These are phyloP conservation scores for Acanthornis magna DNA, from an alignment of 2,797 vertebrate species.

Conservation along the genomic window DNA sequence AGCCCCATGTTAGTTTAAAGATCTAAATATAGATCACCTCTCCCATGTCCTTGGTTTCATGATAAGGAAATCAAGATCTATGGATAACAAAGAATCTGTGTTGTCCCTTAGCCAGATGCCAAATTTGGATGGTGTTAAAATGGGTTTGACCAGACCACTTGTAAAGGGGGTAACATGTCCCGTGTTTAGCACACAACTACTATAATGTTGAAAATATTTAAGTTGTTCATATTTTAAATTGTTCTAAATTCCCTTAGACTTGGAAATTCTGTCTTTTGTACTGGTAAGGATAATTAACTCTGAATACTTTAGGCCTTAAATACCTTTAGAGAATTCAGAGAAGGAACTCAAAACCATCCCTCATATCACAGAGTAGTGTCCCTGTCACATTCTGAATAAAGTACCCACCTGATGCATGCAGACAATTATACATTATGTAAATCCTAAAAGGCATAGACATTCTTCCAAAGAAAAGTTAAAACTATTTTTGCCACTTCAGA, in stretches of 20 bases:
- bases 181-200: background rate
- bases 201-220: background rate
- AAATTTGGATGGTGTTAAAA: background rate
- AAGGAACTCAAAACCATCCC: background rate
- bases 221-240: background rate
- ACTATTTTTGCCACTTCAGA: background rate
- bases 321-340: background rate
- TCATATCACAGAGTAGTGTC: background rate
- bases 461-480: background rate
- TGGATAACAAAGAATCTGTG: background rate
- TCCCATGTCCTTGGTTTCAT: background rate
- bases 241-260: background rate
- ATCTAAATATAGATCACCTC: background rate
- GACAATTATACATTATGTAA: background rate
- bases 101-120: accelerated
- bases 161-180: background rate
- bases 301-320: background rate
- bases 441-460: background rate
- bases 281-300: background rate
- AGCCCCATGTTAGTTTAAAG: background rate
- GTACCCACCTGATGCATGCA: background rate
- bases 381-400: background rate
- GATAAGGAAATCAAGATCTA: background rate
- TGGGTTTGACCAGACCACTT: background rate
- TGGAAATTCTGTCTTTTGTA: background rate